Base-by-base conservation (phyloP, 2,113 vertebrate species). In the Carassius carassius region DNA sequence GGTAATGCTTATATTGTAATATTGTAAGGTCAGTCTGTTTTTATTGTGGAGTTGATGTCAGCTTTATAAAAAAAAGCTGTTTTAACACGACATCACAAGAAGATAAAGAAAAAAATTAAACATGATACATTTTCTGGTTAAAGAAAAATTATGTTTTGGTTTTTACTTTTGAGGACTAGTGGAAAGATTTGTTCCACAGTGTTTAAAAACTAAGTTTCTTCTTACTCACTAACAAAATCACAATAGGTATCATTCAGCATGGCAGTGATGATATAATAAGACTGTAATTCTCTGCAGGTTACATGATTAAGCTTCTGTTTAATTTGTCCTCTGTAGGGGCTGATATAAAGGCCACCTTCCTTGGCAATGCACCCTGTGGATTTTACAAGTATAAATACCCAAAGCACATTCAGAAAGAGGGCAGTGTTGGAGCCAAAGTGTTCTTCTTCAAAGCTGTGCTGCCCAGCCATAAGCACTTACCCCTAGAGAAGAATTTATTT, bases 401-500 rank as follows among this genome's bases (percentile, higher is more conserved):
- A 79, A 93, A 87, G 91, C 92, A 92, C 5, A 0, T 92, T 78
- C 94, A 93, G 87, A 96, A 93, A 0, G 96, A 97, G 88, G 89
- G 88, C 87, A 91, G 79, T 0, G 3, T 95, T 0, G 98, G 98
- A 81, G 94, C 93, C 82, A 99, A 97, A 92, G 93, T 99, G 5
- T 99, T 99, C 93, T 99, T 99, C 93, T 99, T 98, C 94, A 99
- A 99, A 94, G 98, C 98, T 21, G 32, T 98, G 8, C 93, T 98
- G 44, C 92, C 95, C 0, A 93, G 86, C n/a, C 79, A 77, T 2
- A 89, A 90, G 17, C 84, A 92, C 41, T 70, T 92, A 8, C 79
- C 88, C 8, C 49, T 89, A 0, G 37, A 85, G 76, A 89, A 89
- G 87, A 56, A 85, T 65, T 76, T 90, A n/a, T 87, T 95, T 14